Conservation (phyloP, 2,888 invertebrate genomes). For the Cephus runcator region DNA sequence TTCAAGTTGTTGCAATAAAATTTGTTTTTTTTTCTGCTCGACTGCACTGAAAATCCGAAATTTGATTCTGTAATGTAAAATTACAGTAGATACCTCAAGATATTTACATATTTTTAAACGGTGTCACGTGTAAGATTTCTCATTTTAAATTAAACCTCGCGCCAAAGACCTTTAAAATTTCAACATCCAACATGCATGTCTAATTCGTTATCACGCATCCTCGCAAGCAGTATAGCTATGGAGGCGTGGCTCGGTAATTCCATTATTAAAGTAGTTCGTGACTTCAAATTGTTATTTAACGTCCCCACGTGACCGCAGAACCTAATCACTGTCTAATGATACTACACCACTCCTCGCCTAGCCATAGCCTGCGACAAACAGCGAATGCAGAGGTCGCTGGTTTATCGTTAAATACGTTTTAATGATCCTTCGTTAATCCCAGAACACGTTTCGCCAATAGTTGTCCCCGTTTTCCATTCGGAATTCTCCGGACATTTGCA, state of each 20-base stretch:
- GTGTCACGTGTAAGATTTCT: too few species aligned
- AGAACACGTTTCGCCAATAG: neutral
- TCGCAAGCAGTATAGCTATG: neutral
- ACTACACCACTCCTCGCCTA: neutral
- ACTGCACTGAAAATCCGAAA: neutral
- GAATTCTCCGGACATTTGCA: neutral
- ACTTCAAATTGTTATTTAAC: neutral
- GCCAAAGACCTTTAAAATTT: too few species aligned
- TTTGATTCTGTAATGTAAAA: neutral
- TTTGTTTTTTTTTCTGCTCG: neutral
- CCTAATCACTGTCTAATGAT: neutral
- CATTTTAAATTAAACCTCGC: neutral
- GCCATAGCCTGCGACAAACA: neutral
- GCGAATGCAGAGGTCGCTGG: neutral
- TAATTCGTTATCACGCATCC: too few species aligned
- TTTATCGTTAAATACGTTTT: neutral
- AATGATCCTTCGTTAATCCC: neutral
- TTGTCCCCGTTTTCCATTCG: neutral
- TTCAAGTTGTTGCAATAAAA: neutral
- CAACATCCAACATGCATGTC: too few species aligned
- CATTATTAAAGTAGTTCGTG: neutral
- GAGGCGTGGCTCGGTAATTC: neutral
- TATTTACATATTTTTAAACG: neutral
- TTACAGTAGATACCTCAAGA: neutral
- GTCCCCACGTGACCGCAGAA: neutral